Evolutionary conservation across 64 coral and sea anemone genomes (phyloP).

Genomic region (Astreopora myriophthalma): DNA sequence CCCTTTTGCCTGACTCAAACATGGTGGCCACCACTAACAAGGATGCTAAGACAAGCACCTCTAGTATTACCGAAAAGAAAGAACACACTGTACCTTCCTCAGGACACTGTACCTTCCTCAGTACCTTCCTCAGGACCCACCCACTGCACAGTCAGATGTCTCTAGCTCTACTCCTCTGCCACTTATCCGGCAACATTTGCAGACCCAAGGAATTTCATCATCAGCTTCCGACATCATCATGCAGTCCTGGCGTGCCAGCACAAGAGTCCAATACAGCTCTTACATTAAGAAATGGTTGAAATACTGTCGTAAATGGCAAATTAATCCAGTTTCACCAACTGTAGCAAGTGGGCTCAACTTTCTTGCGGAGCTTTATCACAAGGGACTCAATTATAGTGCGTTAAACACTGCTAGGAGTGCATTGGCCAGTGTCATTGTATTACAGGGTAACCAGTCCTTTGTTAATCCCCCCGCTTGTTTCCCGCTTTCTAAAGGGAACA

Average conservation of each 20-base stretch:
- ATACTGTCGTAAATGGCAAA: constrained; percentile 55
- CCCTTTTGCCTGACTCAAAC: no score
- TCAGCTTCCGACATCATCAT: constrained; percentile 53
- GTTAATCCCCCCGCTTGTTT: constrained; percentile 36
- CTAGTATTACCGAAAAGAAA: not conserved
- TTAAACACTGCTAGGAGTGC: constrained; percentile 64
- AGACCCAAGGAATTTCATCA: constrained; percentile 60
- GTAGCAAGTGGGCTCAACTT: constrained; percentile 54
- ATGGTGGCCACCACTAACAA: constrained; percentile 25
- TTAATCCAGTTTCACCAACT: constrained; percentile 52
- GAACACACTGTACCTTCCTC: constrained; percentile 26
- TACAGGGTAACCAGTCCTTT: constrained; percentile 43
- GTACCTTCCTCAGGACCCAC: no score
- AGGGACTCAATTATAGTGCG: constrained; percentile 27
- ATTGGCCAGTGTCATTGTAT: constrained; percentile 60
- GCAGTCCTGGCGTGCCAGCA: constrained; percentile 71
- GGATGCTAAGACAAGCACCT: constrained; percentile 15
- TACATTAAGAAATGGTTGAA: constrained; percentile 64
- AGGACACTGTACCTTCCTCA: not conserved
- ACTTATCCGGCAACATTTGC: constrained; percentile 45
- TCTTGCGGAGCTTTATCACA: constrained; percentile 12
- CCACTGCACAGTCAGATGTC: constrained; percentile 14
- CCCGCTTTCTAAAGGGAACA: constrained; percentile 12
- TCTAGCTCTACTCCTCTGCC: constrained; percentile 54
- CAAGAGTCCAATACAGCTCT: constrained; percentile 35